These are phyloP conservation scores for Dryas iulia DNA, from an alignment of 1,140 invertebrate genomes.

Conservation along the genomic window DNA sequence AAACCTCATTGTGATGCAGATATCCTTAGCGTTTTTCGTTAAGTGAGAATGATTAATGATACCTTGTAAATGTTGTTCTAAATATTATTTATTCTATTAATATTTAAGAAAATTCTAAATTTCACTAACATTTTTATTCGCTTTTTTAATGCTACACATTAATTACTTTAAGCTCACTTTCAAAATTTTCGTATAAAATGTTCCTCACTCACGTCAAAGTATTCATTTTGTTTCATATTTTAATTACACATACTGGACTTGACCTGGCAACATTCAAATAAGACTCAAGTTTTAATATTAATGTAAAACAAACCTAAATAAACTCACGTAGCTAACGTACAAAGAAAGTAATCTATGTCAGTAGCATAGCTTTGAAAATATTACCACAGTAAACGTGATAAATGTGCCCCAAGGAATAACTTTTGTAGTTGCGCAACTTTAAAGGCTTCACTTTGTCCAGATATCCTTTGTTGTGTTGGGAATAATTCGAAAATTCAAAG, in stretches of 20 bases:
- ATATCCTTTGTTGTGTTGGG: conserved; percentile 41
- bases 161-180: background rate
- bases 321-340: conserved; percentile 45
- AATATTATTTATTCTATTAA: background rate
- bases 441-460: conserved; percentile 48
- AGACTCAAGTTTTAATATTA: conserved; percentile 37
- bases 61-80: conserved; percentile 1
- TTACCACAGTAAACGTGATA: conserved; percentile 62
- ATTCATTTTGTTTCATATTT: conserved; percentile 10
- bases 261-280: conserved; percentile 24
- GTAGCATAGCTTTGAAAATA: conserved; percentile 62
- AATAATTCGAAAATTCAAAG: conserved; percentile 25
- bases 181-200: background rate
- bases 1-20: conserved; percentile 68
- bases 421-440: conserved; percentile 54
- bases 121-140: background rate
- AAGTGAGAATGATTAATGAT: conserved; percentile 61
- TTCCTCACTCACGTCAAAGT: background rate
- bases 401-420: conserved; percentile 52
- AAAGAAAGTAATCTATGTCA: conserved; percentile 67
- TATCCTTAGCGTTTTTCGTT: conserved; percentile 63
- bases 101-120: background rate
- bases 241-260: conserved; percentile 11
- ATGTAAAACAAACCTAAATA: conserved; percentile 47
- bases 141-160: background rate